Evolutionary conservation across 2,797 vertebrate species (phyloP), one percentile per base, ranked within the genome.

Genomic region (Coregonus suidteri): DNA sequence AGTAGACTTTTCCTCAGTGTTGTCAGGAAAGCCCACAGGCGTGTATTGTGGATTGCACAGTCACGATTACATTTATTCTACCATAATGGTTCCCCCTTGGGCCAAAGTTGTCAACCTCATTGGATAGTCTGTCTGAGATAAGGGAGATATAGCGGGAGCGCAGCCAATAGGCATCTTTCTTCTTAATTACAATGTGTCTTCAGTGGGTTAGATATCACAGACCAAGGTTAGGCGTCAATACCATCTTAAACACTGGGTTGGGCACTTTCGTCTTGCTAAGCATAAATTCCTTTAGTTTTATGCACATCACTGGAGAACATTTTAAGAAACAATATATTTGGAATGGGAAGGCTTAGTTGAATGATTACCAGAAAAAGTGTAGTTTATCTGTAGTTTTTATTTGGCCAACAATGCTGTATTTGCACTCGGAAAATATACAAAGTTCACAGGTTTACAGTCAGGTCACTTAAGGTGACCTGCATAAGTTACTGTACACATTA

Each of bases 221-320:
- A 20, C 71, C 25, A 52, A 0, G 35, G 77, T 79, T 37, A 72
- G 89, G 89, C 75, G 75, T 83, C 2, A 31, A 78, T 88, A 75
- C 6, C 73, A 67, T 78, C 41, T 77, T 88, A 93, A 94, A 77
- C 25, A 75, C 82, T 76, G 89, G 88, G 86, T 90, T 85, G 90
- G 82, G 59, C 71, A 71, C 54, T 78, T 72, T 85, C 84, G 77
- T 84, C 35, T n/a, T 68, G 59, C 81, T 14, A 16, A 75, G 65
- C 14, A 1, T 53, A 11, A 53, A 41, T 20, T 14, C 51, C 15
- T 16, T 79, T 30, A 54, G 25, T 53, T 51, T 68, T 35, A 65
- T 41, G 62, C n/a, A 52, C 9, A 66, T 18, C 70, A 65, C 34
- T n/a, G 52, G 16, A 53, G 1, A 9, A 71, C 41, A 30, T 76